Conservation (phyloP, 2,888 invertebrate species). For the Zelleria hepariella region DNA sequence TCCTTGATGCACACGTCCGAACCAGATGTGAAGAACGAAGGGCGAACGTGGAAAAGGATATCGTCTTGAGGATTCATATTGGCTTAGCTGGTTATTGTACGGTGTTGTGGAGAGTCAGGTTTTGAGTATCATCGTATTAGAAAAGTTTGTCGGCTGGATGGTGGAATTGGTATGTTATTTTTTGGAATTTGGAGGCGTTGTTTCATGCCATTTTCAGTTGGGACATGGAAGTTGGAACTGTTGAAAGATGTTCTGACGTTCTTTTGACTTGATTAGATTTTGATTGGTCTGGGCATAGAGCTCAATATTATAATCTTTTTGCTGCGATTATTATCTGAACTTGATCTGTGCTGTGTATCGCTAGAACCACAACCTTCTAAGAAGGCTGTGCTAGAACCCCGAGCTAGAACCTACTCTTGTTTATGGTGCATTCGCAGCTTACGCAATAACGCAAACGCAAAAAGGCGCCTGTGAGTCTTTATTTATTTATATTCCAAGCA, state of each 20-base stretch:
- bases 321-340: too few species aligned
- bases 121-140: not conserved
- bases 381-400: too few species aligned
- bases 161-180: not conserved
- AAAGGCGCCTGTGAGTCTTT: too few species aligned
- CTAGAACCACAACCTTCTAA: too few species aligned
- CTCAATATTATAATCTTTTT: too few species aligned
- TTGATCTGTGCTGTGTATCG: too few species aligned
- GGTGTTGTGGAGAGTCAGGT: not conserved
- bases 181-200: not conserved
- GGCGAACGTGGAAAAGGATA: not conserved
- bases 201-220: not conserved
- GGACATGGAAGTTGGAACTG: not conserved
- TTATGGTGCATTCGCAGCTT: too few species aligned
- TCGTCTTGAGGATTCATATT: not conserved
- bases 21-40: not conserved
- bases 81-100: not conserved
- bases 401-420: too few species aligned
- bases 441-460: too few species aligned
- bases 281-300: too few species aligned
- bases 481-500: too few species aligned
- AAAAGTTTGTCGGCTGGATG: not conserved
- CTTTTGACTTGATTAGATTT: not conserved
- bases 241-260: not conserved
- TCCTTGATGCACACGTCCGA: not conserved